Evolutionary conservation across 1,140 invertebrate species (phyloP).

Genomic region (Aphidius ervi): DNA sequence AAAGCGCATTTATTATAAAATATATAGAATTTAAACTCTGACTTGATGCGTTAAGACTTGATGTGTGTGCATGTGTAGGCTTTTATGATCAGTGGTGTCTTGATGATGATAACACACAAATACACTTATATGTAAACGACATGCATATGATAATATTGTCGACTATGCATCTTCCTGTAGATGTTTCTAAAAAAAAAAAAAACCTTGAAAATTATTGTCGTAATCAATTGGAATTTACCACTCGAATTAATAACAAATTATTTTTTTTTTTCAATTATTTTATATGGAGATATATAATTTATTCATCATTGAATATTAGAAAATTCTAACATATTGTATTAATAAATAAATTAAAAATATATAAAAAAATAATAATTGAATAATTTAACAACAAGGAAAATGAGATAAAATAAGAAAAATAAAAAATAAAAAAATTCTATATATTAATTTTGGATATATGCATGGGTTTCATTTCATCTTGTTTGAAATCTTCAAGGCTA

Average conservation of each 20-base stretch:
- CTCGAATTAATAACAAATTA: slow-evolving; percentile 14
- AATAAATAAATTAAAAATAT: too few relatives aligned
- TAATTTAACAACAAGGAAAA: slow-evolving; percentile 27
- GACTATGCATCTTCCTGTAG: slow-evolving; percentile 9
- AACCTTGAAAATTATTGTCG: slow-evolving; percentile 18
- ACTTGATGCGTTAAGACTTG: too few relatives aligned
- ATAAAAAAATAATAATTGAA: background rate
- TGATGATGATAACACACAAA: too few relatives aligned
- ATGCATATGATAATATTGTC: background rate
- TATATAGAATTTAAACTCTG: too few relatives aligned
- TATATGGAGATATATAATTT: too few relatives aligned
- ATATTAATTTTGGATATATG: slow-evolving; percentile 14
- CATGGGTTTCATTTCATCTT: slow-evolving; percentile 31
- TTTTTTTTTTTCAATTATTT: background rate
- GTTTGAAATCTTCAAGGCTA: slow-evolving; percentile 38
- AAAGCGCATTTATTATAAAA: too few relatives aligned
- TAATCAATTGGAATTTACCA: slow-evolving; percentile 17
- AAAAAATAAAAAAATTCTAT: too few relatives aligned
- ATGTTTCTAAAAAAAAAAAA: background rate
- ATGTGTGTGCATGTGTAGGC: too few relatives aligned
- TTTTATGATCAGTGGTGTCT: too few relatives aligned
- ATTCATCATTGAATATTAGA: too few relatives aligned
- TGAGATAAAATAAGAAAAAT: slow-evolving; percentile 20
- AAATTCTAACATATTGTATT: too few relatives aligned
- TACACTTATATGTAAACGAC: too few relatives aligned